Evolutionary conservation across 1,140 invertebrate species (phyloP), one percentile per base, ranked within the genome.

Genomic region (Bilobella aurantiaca): DNA sequence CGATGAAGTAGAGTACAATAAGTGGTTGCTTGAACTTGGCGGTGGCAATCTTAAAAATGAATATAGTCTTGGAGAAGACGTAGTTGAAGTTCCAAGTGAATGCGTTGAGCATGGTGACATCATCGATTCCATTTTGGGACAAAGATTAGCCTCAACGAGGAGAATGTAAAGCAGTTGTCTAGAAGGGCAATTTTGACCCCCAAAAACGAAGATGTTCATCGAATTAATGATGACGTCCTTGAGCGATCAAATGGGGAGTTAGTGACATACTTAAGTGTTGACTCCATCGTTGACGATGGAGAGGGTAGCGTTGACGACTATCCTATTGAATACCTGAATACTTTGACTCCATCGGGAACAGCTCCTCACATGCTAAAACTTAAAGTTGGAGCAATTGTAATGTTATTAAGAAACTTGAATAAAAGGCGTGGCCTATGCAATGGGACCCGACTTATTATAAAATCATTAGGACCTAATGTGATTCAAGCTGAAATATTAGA

Each of bases 331-430:
- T 75, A 75, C 72, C 58, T 79, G 8, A 74, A 80, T 67, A 65
- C 69, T 12, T 53, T 76, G 31, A 72, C 70, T 16, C 72, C 74
- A 21, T 68, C 74, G 34, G 76, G 77, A 5, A 37, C 76, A 16
- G 77, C 79, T 18, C 75, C 74, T 28, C 79, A 80, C 68, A 68
- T 67, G 58, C 67, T 80, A 14, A 62, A 63, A 16, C 65, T 80
- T 8, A 81, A 80, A 73, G 31, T 71, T 25, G 75, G 76, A 25
- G 23, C 64, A 3, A 66, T 72, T 30, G 67, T 80, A 8, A 79
- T 80, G 63, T 67, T 80, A 16, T 63, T 81, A 2, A n/a, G 78
- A 56, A 80, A 80, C 67, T 29, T 79, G 8, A 65, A 75, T 63
- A 56, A 73, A 21, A 58, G 59, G 18, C 58, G 53, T 63, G 74